Conservation (phyloP, 2,888 invertebrate species). For the Ischnura elegans region DNA sequence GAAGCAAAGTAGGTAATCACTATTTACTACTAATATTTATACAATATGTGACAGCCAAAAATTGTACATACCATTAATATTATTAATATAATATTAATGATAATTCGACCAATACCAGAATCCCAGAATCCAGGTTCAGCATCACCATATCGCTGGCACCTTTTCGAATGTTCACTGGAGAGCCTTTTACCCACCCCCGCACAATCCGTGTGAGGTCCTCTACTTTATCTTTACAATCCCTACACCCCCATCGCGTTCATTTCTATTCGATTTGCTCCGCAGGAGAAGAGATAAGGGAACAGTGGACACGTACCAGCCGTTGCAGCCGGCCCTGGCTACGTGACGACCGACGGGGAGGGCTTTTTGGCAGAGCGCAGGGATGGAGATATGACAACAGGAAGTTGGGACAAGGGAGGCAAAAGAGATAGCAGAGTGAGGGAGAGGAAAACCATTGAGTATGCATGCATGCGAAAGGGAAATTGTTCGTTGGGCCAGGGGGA, state of each 20-base stretch:
- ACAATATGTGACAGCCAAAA: no score
- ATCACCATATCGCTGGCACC: no score
- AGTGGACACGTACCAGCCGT: neutral
- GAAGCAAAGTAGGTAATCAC: no score
- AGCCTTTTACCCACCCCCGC: neutral
- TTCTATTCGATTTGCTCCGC: constrained; percentile 25
- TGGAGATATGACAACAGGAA: neutral
- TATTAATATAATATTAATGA: no score
- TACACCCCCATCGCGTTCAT: neutral
- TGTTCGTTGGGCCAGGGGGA: neutral
- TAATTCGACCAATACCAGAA: no score
- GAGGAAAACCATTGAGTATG: neutral
- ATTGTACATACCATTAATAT: no score
- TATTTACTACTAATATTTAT: no score
- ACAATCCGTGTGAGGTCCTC: neutral
- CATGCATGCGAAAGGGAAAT: neutral
- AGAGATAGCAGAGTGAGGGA: neutral
- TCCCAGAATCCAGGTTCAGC: no score
- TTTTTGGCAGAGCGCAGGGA: no score
- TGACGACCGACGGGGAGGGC: neutral
- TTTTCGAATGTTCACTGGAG: no score
- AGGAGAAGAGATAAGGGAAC: neutral
- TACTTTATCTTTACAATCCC: neutral
- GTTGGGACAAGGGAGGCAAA: neutral
- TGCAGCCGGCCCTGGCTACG: neutral